Evolutionary conservation across 2,888 invertebrate genomes (phyloP).

Genomic region (Tanaodytes sp.): DNA sequence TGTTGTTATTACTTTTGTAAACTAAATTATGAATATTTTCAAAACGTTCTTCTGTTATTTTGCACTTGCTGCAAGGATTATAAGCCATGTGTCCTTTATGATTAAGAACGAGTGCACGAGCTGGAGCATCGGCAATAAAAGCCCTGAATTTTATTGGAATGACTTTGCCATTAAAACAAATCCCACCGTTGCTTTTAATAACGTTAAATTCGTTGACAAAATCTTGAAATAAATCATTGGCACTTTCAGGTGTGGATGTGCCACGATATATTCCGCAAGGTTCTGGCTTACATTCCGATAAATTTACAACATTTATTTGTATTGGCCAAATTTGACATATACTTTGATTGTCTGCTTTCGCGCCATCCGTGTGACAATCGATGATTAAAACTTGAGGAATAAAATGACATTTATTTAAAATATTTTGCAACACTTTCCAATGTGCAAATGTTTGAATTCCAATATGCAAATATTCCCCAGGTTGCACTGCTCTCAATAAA

Average conservation of each 20-base stretch:
- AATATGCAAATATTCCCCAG: constrained; percentile 46
- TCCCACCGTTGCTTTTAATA: constrained; percentile 1
- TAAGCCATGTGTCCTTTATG: neutral
- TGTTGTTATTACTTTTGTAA: constrained; percentile 14
- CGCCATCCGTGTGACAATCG: constrained; percentile 19
- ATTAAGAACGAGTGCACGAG: constrained; percentile 7
- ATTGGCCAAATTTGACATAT: constrained; percentile 20
- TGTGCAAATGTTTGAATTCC: constrained; percentile 16
- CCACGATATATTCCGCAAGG: constrained; percentile 16
- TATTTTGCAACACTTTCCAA: constrained; percentile 1
- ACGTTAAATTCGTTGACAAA: neutral
- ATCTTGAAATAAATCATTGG: constrained; percentile 7
- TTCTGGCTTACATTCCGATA: neutral
- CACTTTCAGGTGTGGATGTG: constrained; percentile 11
- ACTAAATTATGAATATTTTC: constrained; percentile 1
- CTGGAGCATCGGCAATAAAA: constrained; percentile 20
- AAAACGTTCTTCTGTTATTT: constrained; percentile 17
- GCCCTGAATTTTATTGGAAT: neutral
- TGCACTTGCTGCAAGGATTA: neutral
- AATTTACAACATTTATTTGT: constrained; percentile 12
- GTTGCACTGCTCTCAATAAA: constrained; percentile 14
- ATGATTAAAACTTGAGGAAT: constrained; percentile 10
- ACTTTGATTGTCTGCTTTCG: neutral
- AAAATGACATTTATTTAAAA: neutral
- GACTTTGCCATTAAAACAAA: neutral